A percentile compares a stretch with the other conserved stretches of the same genome.
These are phyloP conservation scores for Syngnathus scovelli DNA, from an alignment of 2,113 vertebrate species.

Conservation along the genomic window DNA sequence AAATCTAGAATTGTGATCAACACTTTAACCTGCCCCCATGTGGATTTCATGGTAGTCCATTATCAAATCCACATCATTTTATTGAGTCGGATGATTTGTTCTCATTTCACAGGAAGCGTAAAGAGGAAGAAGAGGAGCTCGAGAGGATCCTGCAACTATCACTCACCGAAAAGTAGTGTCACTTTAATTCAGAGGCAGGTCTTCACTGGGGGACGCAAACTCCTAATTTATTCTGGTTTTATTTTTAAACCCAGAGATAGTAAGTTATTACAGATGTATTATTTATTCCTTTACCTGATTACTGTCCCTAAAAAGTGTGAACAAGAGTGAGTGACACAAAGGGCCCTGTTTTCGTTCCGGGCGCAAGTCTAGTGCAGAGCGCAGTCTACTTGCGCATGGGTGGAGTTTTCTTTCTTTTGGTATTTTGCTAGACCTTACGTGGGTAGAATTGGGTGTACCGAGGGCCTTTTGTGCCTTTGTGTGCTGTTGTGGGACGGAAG, in stretches of 20 bases:
- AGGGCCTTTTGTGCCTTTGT: no score
- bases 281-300: slow-evolving; percentile 46
- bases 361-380: no score
- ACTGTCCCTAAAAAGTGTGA: slow-evolving; percentile 6
- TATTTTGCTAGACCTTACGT: no score
- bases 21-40: neutral
- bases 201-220: slow-evolving; percentile 34
- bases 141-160: slow-evolving; percentile 87
- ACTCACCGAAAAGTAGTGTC: slow-evolving; percentile 85
- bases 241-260: slow-evolving; percentile 54
- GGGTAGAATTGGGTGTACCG: no score
- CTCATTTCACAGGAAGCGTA: slow-evolving; percentile 50
- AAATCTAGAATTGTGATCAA: neutral
- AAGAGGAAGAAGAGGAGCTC: slow-evolving; percentile 82
- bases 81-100: neutral
- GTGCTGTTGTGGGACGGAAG: no score
- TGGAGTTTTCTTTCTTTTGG: no score
- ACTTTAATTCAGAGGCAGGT: slow-evolving; percentile 29
- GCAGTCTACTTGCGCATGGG: no score
- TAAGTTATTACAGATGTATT: slow-evolving; percentile 70
- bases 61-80: neutral
- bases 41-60: neutral
- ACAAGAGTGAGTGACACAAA: slow-evolving; percentile 15
- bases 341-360: no score
- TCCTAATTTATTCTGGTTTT: slow-evolving; percentile 65